These are phyloP conservation scores for Portunus trituberculatus DNA, from an alignment of 1,140 invertebrate species.

Conservation along the genomic window DNA sequence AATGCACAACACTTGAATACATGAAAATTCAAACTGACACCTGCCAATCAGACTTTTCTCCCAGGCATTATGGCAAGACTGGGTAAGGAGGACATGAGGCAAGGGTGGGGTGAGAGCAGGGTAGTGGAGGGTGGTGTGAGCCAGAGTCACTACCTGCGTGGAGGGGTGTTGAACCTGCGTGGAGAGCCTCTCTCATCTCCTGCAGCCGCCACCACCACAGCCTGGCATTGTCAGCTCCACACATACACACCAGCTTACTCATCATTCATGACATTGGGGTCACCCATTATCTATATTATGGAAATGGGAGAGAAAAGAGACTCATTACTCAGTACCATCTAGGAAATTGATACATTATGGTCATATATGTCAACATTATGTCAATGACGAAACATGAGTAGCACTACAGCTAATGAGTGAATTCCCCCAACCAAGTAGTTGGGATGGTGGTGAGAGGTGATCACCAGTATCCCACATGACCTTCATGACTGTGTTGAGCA, in stretches of 20 bases:
- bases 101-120: conserved; percentile 60
- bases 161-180: conserved; percentile 69
- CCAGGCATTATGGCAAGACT: conserved; percentile 42
- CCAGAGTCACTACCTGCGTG: conserved; percentile 71
- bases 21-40: neutral
- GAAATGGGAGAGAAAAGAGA: conserved; percentile 72
- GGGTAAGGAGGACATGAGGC: conserved; percentile 60
- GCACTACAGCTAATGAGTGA: conserved; percentile 71
- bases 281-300: conserved; percentile 76
- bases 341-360: conserved; percentile 30
- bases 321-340: conserved; percentile 60
- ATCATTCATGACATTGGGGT: conserved; percentile 75
- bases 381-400: conserved; percentile 63
- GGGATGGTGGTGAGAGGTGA: conserved; percentile 53
- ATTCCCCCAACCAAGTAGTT: conserved; percentile 53
- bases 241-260: conserved; percentile 75
- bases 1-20: no score
- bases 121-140: conserved; percentile 68
- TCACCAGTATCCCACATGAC: conserved; percentile 65
- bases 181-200: conserved; percentile 61
- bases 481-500: conserved; percentile 66
- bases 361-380: conserved; percentile 66
- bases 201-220: conserved; percentile 66
- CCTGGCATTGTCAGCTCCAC: conserved; percentile 73
- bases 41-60: neutral